Evolutionary conservation across 2,888 invertebrate species (phyloP).

Genomic region (Tuberolachnus salignus): DNA sequence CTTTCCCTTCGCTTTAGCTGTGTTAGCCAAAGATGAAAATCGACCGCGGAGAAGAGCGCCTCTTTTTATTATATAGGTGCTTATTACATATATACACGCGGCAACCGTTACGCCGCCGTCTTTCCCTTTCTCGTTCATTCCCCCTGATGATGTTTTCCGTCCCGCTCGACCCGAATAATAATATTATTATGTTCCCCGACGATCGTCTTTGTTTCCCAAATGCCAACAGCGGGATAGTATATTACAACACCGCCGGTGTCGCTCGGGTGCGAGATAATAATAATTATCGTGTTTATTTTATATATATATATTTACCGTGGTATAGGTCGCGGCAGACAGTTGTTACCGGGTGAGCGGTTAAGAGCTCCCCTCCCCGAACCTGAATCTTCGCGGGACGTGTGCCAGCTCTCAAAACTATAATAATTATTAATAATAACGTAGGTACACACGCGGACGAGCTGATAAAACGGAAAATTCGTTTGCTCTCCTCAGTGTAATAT

Average conservation of each 20-base stretch:
- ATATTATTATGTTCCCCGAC: background rate
- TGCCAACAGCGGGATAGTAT: slow-evolving; percentile 30
- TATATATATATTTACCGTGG: too few species aligned
- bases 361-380: too few species aligned
- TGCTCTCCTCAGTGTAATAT: too few species aligned
- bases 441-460: too few species aligned
- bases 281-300: slow-evolving; percentile 33
- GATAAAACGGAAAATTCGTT: too few species aligned
- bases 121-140: background rate
- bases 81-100: background rate
- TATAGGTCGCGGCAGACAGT: background rate
- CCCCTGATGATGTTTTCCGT: too few species aligned
- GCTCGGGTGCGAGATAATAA: slow-evolving; percentile 6
- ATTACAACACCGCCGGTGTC: slow-evolving; percentile 20
- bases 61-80: background rate
- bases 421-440: background rate
- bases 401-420: too few species aligned
- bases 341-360: background rate
- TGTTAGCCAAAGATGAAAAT: slow-evolving; percentile 12
- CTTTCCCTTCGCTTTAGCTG: background rate
- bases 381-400: background rate
- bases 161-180: slow-evolving; percentile 4
- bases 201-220: slow-evolving; percentile 37
- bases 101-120: background rate
- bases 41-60: background rate